Percentiles rank a stretch among this genome's conserved stretches.
phyloP scores from a whole-genome alignment of 2,797 vertebrate species.

The Sebastes ruberrimus region DNA sequence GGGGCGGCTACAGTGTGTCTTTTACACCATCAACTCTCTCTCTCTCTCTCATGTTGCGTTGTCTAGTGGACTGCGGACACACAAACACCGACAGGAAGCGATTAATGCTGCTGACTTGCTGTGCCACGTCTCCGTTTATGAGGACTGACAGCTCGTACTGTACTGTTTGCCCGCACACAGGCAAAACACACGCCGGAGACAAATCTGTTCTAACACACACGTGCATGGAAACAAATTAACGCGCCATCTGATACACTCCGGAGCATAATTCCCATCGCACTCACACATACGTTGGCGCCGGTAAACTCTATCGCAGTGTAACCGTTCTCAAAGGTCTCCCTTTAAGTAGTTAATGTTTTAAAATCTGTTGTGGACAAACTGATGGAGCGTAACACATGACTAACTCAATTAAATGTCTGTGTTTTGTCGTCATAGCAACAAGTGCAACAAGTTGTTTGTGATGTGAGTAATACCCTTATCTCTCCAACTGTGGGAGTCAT shows the following conservation, averaged over 20 bases:
- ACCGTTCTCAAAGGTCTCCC: constrained; percentile 11
- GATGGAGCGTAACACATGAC: constrained; percentile 38
- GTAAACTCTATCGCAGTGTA: neutral
- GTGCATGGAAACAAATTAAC: constrained; percentile 22
- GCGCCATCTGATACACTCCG: constrained; percentile 11
- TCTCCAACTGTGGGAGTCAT: constrained; percentile 63
- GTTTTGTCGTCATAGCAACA: constrained; percentile 67
- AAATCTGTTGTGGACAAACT: constrained; percentile 39
- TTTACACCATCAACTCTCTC: neutral
- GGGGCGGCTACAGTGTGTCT: neutral
- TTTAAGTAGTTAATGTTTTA: constrained; percentile 22
- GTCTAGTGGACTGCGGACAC: constrained; percentile 51
- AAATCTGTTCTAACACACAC: neutral
- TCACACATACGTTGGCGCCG: neutral
- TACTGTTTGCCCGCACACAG: neutral
- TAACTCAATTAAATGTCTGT: constrained; percentile 53
- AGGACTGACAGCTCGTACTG: constrained; percentile 57
- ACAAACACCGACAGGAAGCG: constrained; percentile 58
- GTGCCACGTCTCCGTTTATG: constrained; percentile 59
- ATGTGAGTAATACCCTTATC: constrained; percentile 58
- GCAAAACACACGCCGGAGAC: neutral
- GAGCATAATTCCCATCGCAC: neutral
- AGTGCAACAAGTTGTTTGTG: constrained; percentile 62
- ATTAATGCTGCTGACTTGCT: constrained; percentile 58
- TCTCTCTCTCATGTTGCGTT: neutral